Percentiles rank a stretch among this genome's conserved stretches.
Conservation (phyloP, 2,113 vertebrate species). For the Psilopogon haemacephalus region DNA sequence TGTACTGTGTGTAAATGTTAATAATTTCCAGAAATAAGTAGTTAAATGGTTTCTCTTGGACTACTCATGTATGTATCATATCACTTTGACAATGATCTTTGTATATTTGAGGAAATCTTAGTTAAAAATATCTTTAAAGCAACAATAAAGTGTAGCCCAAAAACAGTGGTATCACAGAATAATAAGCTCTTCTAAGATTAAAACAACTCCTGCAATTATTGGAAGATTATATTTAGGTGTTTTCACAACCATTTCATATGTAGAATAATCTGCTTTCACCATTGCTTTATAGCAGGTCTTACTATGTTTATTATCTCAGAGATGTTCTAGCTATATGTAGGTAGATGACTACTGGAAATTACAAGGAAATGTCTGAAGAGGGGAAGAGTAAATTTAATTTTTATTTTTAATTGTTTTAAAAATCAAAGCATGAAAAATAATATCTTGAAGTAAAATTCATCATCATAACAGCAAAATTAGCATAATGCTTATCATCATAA, state of each 20-base stretch:
- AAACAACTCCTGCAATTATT: not conserved
- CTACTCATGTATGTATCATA: not conserved
- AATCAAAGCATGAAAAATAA: not conserved
- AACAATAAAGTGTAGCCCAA: not conserved
- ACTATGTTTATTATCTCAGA: not conserved
- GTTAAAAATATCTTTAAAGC: not conserved
- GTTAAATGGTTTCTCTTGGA: not conserved
- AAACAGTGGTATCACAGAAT: not conserved
- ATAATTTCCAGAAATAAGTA: not conserved
- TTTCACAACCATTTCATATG: not conserved
- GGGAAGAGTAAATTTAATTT: not conserved
- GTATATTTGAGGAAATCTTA: not conserved
- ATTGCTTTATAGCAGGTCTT: not conserved
- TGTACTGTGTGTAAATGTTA: not conserved
- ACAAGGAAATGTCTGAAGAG: not conserved
- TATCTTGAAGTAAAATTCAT: not conserved
- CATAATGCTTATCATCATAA: not conserved
- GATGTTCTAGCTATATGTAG: not conserved
- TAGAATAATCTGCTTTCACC: not conserved
- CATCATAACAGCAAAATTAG: not conserved
- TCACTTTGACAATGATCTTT: not conserved
- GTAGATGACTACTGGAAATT: not conserved
- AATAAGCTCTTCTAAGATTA: not conserved
- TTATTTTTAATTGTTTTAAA: not conserved
- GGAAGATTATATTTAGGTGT: not conserved